phyloP scores from a whole-genome alignment of 2,113 vertebrate genomes.

The Aptenodytes forsteri region DNA sequence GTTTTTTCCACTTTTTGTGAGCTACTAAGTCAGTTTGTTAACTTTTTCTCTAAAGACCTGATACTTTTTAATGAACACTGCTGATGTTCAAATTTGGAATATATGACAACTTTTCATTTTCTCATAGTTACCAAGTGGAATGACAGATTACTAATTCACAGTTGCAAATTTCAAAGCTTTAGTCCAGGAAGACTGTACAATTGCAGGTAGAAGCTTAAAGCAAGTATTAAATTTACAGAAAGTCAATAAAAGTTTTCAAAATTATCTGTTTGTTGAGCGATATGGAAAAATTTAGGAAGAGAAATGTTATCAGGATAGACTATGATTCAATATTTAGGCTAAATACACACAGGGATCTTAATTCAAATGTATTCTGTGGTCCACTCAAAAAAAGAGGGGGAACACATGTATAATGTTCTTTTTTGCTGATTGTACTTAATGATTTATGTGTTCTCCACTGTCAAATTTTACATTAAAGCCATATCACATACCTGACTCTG shows the following conservation, averaged over 20 bases:
- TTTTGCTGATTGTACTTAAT: background rate
- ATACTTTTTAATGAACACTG: background rate
- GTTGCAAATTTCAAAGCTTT: background rate
- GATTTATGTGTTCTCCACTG: background rate
- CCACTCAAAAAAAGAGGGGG: background rate
- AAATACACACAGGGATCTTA: background rate
- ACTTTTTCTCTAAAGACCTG: background rate
- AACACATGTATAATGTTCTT: background rate
- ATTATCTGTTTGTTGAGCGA: background rate
- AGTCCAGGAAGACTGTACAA: background rate
- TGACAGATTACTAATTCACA: background rate
- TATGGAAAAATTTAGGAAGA: background rate
- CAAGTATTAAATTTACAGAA: background rate
- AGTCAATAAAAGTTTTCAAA: slow-evolving; percentile 29
- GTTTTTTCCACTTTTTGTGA: background rate
- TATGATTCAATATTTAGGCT: slow-evolving; percentile 51
- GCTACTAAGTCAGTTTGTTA: background rate
- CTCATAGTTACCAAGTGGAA: background rate
- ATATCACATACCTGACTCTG: background rate
- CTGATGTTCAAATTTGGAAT: background rate
- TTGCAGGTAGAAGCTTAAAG: background rate
- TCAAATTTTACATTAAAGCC: background rate
- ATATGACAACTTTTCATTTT: background rate
- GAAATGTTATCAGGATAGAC: background rate
- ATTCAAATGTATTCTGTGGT: slow-evolving; percentile 16